Evolutionary conservation across 2,113 vertebrate species (phyloP).

Genomic region (Capra hircus): DNA sequence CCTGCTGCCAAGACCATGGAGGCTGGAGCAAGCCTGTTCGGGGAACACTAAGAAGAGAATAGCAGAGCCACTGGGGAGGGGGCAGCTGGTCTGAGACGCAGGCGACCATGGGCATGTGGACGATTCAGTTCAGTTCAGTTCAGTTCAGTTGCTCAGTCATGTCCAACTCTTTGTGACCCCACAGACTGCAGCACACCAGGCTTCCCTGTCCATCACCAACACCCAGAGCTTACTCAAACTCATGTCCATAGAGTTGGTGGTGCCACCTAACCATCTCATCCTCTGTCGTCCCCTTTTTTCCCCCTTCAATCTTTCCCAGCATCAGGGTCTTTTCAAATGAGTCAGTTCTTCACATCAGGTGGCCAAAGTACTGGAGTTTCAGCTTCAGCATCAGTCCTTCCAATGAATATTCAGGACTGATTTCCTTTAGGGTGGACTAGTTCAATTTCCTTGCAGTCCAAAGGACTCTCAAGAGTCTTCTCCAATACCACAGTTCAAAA

Average conservation of each 20-base stretch:
- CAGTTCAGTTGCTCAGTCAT: not conserved
- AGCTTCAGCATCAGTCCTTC: not conserved
- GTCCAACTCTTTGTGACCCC: not conserved
- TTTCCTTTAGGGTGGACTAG: not conserved
- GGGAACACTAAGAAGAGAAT: not conserved
- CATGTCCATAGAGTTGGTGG: not conserved
- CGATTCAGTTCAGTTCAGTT: not conserved
- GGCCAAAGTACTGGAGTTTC: not conserved
- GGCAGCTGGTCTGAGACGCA: not conserved
- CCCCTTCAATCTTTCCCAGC: not conserved
- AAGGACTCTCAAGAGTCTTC: not conserved
- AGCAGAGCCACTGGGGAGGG: not conserved
- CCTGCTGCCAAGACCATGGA: not conserved
- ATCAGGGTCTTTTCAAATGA: not conserved
- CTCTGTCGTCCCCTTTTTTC: not conserved
- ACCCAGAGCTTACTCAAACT: not conserved
- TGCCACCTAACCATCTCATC: not conserved
- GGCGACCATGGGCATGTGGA: not conserved
- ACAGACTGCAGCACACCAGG: fast-evolving
- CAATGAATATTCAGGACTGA: not conserved
- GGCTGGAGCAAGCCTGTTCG: not conserved
- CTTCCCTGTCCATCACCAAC: not conserved
- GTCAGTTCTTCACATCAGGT: not conserved
- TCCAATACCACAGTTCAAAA: not conserved
- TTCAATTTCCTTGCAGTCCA: not conserved